Percentiles rank a stretch among this genome's conserved stretches.
phyloP scores from a whole-genome alignment of 2,113 vertebrate species.

The Fukomys damarensis region DNA sequence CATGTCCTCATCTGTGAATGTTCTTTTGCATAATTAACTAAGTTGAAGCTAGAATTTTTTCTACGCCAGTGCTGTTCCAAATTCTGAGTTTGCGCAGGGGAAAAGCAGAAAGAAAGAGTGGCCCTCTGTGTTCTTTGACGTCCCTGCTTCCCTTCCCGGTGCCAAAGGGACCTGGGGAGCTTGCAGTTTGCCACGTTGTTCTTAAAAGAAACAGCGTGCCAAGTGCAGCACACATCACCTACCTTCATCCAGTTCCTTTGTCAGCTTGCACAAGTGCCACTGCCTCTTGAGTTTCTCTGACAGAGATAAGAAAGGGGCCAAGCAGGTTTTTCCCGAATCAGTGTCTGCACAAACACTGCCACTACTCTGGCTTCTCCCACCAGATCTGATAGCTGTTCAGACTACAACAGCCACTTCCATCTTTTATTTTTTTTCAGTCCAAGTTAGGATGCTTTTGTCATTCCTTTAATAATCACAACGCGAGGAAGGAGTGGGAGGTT shows the following conservation, averaged over 20 bases:
- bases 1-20: not conserved
- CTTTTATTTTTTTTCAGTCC: not conserved
- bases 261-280: not conserved
- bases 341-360: not conserved
- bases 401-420: not conserved
- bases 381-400: not conserved
- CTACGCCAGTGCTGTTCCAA: not conserved
- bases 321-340: not conserved
- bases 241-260: not conserved
- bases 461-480: not conserved
- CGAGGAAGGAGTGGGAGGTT: not conserved
- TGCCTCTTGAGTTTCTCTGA: slow-evolving; percentile 21
- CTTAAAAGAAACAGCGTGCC: slow-evolving; percentile 7
- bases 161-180: not conserved
- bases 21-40: not conserved
- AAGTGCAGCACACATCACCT: not conserved
- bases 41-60: no score
- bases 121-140: not conserved
- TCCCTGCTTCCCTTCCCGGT: not conserved
- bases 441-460: not conserved
- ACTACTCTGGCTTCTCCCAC: not conserved
- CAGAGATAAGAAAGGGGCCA: not conserved
- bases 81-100: not conserved
- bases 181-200: not conserved
- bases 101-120: not conserved